Percentiles rank a stretch among this genome's conserved stretches.
Conservation (phyloP, 1,140 invertebrate genomes). For the Mycetomoellerius zeteki region DNA sequence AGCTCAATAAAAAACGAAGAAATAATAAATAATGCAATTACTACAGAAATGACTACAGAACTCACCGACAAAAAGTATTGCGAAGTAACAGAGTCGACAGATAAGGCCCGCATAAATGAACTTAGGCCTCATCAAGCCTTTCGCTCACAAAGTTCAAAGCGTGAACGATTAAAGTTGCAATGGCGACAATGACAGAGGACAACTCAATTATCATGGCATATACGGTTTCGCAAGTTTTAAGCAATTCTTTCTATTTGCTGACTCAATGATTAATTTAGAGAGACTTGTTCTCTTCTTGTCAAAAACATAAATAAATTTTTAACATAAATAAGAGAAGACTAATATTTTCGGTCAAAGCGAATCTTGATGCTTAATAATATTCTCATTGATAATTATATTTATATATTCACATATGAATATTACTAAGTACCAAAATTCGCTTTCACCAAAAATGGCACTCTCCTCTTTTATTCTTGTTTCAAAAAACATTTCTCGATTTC, state of each 20-base stretch:
- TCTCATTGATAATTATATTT: too few species aligned
- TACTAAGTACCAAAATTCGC: too few species aligned
- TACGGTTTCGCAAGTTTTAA: slow-evolving; percentile 18
- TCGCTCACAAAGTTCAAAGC: slow-evolving; percentile 60
- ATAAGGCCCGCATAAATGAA: slow-evolving; percentile 38
- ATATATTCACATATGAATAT: too few species aligned
- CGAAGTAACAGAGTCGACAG: slow-evolving; percentile 29
- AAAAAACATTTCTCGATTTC: too few species aligned
- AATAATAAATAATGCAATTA: slow-evolving; percentile 51
- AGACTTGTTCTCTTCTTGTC: not conserved
- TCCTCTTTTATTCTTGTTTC: too few species aligned
- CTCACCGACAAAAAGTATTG: not conserved
- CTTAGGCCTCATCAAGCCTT: slow-evolving; percentile 31
- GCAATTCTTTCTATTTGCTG: not conserved
- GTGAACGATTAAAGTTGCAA: slow-evolving; percentile 78
- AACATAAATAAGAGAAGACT: too few species aligned
- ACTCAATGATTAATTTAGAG: slow-evolving; percentile 15
- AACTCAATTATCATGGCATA: slow-evolving; percentile 79
- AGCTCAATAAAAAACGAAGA: not conserved
- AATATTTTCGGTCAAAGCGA: too few species aligned
- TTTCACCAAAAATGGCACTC: too few species aligned
- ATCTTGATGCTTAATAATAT: too few species aligned
- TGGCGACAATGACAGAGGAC: slow-evolving; percentile 68
- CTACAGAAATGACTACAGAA: too few species aligned
- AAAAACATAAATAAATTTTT: slow-evolving; percentile 42